A percentile compares a stretch with the other conserved stretches of the same genome.
phyloP scores from a whole-genome alignment of 2,888 invertebrate species.

The Epinotia demarniana region DNA sequence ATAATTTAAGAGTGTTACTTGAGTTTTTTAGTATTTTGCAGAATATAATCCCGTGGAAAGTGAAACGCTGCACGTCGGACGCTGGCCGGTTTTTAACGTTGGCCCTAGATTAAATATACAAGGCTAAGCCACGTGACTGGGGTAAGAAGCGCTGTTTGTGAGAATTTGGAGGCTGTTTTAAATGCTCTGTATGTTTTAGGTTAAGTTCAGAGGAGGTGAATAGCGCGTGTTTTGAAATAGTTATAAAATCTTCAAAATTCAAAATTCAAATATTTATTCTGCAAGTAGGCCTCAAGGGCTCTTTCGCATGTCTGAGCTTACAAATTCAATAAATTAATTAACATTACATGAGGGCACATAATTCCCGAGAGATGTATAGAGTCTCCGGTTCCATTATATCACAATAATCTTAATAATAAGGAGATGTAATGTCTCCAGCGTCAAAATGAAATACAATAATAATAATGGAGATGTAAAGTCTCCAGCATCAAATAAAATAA shows the following conservation, averaged over 20 bases:
- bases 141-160: constrained; percentile 16
- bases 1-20: neutral
- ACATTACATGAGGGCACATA: too few relatives aligned
- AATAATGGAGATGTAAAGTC: too few relatives aligned
- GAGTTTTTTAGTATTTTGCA: constrained; percentile 14
- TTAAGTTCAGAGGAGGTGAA: constrained; percentile 18
- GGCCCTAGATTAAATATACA: constrained; percentile 43
- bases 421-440: too few relatives aligned
- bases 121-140: constrained; percentile 35
- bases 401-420: too few relatives aligned
- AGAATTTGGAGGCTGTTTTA: constrained; percentile 12
- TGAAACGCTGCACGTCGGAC: constrained; percentile 29
- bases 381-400: too few relatives aligned
- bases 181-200: constrained; percentile 24
- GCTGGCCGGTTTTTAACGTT: constrained; percentile 32
- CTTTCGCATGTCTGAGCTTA: too few relatives aligned
- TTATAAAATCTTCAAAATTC: neutral
- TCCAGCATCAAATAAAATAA: too few relatives aligned
- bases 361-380: too few relatives aligned
- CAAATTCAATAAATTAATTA: too few relatives aligned
- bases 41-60: constrained; percentile 23
- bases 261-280: too few relatives aligned
- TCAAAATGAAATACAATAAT: too few relatives aligned
- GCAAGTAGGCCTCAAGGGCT: too few relatives aligned
- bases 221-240: neutral